Evolutionary conservation across 37 sponge, comb jelly and placozoan species (phyloP).

Genomic region (Ephydatia muelleri): DNA sequence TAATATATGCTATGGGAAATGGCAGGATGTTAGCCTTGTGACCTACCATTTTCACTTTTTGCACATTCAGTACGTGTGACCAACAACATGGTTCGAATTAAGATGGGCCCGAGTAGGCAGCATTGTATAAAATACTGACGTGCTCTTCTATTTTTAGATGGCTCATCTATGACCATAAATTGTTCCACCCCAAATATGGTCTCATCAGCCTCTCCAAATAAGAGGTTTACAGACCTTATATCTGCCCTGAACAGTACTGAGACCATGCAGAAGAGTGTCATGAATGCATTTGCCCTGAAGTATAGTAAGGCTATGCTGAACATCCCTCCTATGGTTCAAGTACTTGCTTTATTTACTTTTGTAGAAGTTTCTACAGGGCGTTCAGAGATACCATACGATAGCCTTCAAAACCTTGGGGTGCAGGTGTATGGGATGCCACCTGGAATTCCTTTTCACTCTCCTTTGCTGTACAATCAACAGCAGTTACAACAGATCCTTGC

Average conservation of each 20-base stretch:
- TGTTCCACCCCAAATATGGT: no score
- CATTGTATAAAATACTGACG: neutral
- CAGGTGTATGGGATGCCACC: conserved; percentile 80
- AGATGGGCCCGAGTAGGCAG: neutral
- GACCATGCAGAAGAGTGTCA: conserved; percentile 80
- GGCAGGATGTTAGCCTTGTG: no score
- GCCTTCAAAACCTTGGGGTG: conserved; percentile 50
- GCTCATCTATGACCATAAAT: neutral
- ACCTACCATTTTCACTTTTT: no score
- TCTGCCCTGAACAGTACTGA: conserved; percentile 51
- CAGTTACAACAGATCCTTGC: conserved; percentile 81
- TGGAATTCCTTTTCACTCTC: conserved; percentile 72
- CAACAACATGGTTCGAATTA: no score
- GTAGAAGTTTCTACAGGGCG: conserved; percentile 76
- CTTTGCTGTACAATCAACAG: conserved; percentile 74
- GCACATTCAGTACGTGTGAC: no score
- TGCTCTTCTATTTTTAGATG: neutral
- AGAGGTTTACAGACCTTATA: conserved; percentile 3
- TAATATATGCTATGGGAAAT: no score
- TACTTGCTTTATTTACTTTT: neutral
- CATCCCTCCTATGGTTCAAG: neutral
- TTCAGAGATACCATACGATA: conserved; percentile 77
- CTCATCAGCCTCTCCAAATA: no score
- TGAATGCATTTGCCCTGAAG: conserved; percentile 83
- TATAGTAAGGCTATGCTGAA: conserved; percentile 62